phyloP scores from a whole-genome alignment of 2,113 vertebrate genomes.

The Caloenas nicobarica region DNA sequence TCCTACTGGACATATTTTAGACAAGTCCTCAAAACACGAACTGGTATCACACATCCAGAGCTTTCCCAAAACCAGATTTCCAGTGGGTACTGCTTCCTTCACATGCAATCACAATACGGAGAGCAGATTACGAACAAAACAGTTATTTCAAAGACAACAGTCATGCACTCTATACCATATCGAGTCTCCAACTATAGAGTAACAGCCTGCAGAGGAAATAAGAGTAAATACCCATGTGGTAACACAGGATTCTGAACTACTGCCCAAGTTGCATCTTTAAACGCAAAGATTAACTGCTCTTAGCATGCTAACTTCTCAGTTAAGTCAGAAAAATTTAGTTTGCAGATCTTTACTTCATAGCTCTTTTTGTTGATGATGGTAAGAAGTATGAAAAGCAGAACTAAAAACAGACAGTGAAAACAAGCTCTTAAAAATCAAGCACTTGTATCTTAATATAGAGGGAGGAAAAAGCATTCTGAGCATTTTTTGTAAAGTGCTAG shows the following conservation, averaged over 20 bases:
- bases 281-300: not conserved
- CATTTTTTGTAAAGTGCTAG: not conserved
- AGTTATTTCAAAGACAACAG: not conserved
- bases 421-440: not conserved
- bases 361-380: not conserved
- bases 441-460: not conserved
- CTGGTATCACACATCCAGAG: not conserved
- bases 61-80: not conserved
- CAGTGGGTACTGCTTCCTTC: not conserved
- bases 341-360: not conserved
- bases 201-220: not conserved
- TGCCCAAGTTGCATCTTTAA: not conserved
- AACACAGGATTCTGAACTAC: not conserved
- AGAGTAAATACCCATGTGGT: rapidly evolving
- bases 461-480: not conserved
- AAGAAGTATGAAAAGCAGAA: not conserved
- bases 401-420: not conserved
- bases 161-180: not conserved
- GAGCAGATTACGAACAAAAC: not conserved
- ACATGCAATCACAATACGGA: not conserved
- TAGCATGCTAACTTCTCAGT: not conserved
- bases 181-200: not conserved
- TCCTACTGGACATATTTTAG: not conserved
- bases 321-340: not conserved
- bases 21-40: not conserved